Percentiles rank a stretch among this genome's conserved stretches.
phyloP scores from a whole-genome alignment of 2,113 vertebrate genomes.

The Ploceus nigricollis region DNA sequence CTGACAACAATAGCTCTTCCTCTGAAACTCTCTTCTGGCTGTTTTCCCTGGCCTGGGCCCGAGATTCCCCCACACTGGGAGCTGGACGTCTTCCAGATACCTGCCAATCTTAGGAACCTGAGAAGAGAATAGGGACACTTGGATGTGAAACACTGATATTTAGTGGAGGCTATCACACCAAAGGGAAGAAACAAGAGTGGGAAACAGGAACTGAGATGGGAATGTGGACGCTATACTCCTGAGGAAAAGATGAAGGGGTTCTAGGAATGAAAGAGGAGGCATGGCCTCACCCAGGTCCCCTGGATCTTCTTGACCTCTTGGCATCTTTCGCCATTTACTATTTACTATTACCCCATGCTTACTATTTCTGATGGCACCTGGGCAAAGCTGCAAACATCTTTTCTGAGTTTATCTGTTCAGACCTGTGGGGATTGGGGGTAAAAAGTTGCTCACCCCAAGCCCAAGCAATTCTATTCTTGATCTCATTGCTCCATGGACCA shows the following conservation, averaged over 20 bases:
- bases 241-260: not conserved
- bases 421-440: rapidly evolving
- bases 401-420: not conserved
- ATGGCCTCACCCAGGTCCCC: not conserved
- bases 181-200: not conserved
- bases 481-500: not conserved
- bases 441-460: not conserved
- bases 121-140: not conserved
- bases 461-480: not conserved
- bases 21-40: not conserved
- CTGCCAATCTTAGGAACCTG: not conserved
- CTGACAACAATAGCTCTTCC: not conserved
- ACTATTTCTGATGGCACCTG: not conserved
- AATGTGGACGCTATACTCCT: not conserved
- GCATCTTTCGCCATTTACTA: not conserved
- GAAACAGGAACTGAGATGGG: not conserved
- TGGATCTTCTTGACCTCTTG: not conserved
- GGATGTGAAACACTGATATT: not conserved
- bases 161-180: not conserved
- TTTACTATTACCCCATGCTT: not conserved
- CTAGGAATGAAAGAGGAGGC: not conserved
- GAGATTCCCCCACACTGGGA: not conserved
- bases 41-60: not conserved
- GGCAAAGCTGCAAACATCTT: not conserved
- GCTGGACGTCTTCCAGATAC: not conserved